Base-by-base conservation (phyloP, 2,888 invertebrate species). In the Leptothorax acervorum region DNA sequence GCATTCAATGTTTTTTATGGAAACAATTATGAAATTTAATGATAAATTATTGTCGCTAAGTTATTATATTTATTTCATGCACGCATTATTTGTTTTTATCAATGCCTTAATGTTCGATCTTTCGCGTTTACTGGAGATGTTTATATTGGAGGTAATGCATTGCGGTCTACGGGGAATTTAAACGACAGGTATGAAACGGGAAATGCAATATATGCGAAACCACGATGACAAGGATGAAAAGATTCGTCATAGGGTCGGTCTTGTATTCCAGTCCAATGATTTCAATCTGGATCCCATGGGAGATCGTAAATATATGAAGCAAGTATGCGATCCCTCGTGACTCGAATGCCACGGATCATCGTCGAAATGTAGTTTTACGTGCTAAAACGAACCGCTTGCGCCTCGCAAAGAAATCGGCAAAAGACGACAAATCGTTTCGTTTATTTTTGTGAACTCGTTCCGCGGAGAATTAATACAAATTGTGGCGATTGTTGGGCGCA, bases 221-320 rank as follows among this genome's bases (percentile, higher is more conserved):
- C 28, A 6, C 23, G n/a, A 53, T 82, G 81, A 87, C 86, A n/a
- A 4, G 31, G 31, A 66, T 55, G 39, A 62, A 85, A 73, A 39
- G 35, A 45, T 35, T 74, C 31, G 39, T 23, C 23, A 31, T 53
- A 74, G 45, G n/a, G 31, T 48, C 15, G 9, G 2, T 18, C 9
- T 35, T 35, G 62, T 48, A 35, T 62, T 62, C 15, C 31, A 35
- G 45, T 31, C 23, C 12, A 28, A 62, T 45, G 60, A 51, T 51
- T 51, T 51, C 51, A 51, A 18, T 48, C 5, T 48, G 15, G 15
- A 31, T 75, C 75, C 15, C 18, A 5, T 48, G 35, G 23, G 48
- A 55, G 0, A 57, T 73, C 18, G 55, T 60, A 60, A 57, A 73
- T 31, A 70, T 31, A 18, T 70, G 51, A 70, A 70, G 15, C 3